Conservation (phyloP, 2,113 vertebrate genomes). For the Petaurus breviceps region DNA sequence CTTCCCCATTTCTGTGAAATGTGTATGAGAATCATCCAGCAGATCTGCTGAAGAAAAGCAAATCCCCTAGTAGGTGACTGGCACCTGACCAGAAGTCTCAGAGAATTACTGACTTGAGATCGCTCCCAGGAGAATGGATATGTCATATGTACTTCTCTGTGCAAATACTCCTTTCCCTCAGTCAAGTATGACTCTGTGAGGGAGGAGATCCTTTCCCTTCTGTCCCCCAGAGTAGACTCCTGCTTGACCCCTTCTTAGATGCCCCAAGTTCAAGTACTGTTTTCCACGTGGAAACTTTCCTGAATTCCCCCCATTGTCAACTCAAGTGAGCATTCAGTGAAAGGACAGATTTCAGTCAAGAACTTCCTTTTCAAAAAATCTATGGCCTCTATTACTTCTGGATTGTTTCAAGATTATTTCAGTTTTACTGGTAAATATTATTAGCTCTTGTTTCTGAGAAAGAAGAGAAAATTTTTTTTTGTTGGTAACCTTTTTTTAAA, state of each 20-base stretch:
- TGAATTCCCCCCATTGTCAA: neutral
- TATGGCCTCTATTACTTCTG: constrained; percentile 13
- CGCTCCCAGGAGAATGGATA: constrained; percentile 5
- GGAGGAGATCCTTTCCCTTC: neutral
- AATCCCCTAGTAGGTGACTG: neutral
- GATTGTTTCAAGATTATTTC: neutral
- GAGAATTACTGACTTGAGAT: neutral
- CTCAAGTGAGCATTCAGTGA: neutral
- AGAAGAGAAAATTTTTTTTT: neutral
- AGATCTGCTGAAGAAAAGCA: neutral
- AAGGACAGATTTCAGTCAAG: constrained; percentile 41
- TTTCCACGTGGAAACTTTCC: constrained; percentile 10
- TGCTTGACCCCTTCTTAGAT: neutral
- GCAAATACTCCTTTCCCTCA: neutral
- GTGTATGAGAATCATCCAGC: neutral
- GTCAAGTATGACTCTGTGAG: neutral
- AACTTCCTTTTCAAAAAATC: constrained; percentile 50
- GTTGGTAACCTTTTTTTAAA: too few relatives aligned
- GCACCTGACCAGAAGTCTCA: neutral
- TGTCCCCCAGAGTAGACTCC: neutral
- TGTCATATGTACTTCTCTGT: neutral
- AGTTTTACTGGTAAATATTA: neutral
- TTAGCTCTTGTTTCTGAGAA: neutral
- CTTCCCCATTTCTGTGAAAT: neutral
- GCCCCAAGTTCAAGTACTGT: neutral